Conservation (phyloP, 2,797 vertebrate genomes). For the Cryptoprocta ferox region DNA sequence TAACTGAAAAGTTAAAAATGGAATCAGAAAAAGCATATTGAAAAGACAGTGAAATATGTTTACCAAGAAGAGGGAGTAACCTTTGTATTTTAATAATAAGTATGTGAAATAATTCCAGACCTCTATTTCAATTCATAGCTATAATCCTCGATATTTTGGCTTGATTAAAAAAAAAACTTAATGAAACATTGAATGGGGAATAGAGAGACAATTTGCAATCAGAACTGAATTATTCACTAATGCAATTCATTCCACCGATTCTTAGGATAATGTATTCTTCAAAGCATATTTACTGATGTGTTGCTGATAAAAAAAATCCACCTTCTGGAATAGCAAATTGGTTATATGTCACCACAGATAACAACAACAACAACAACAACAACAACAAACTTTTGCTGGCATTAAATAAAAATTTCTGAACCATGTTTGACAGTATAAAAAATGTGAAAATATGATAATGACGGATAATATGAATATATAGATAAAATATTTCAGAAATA, state of each 20-base stretch:
- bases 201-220: background rate
- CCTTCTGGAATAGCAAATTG: background rate
- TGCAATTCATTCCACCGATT: background rate
- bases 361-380: background rate
- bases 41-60: background rate
- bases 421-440: background rate
- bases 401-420: background rate
- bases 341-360: background rate
- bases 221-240: background rate
- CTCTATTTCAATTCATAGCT: background rate
- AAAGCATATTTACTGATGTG: background rate
- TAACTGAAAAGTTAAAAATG: background rate
- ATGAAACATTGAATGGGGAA: background rate
- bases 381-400: background rate
- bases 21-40: background rate
- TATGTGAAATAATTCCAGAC: background rate
- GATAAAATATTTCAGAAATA: background rate
- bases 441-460: background rate
- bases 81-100: background rate
- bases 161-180: background rate
- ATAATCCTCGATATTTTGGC: background rate
- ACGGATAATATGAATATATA: background rate
- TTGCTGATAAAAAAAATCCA: background rate
- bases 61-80: background rate
- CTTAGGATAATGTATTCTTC: background rate